Percentiles rank a stretch among this genome's conserved stretches.
Conservation (phyloP, 1,140 invertebrate species). For the Aphelenchoides fujianensis region DNA sequence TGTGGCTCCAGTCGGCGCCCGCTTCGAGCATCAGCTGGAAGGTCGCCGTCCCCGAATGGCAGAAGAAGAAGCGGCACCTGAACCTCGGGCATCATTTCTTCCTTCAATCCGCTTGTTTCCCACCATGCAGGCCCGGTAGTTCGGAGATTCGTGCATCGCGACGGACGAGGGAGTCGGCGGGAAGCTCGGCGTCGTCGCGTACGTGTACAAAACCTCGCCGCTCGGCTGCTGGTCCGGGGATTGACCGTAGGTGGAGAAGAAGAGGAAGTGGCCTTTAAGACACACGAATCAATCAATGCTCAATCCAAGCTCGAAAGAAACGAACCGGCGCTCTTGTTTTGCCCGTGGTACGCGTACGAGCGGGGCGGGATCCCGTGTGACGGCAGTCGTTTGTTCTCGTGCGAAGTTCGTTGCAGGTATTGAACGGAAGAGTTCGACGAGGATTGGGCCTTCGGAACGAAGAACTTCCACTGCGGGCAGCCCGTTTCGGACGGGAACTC, state of each 20-base stretch:
- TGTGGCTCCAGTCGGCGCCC: slow-evolving; percentile 22
- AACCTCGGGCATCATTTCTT: too few species aligned
- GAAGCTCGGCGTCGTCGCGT: slow-evolving; percentile 40
- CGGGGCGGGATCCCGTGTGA: slow-evolving; percentile 39
- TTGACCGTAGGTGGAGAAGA: slow-evolving; percentile 47
- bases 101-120: too few species aligned
- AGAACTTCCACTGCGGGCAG: slow-evolving; percentile 43
- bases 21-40: slow-evolving; percentile 43
- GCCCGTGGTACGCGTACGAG: slow-evolving; percentile 36
- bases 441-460: slow-evolving; percentile 29
- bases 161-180: slow-evolving; percentile 22
- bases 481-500: slow-evolving; percentile 34
- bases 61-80: slow-evolving; percentile 50
- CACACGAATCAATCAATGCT: neutral
- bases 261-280: slow-evolving; percentile 52
- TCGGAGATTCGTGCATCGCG: neutral
- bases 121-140: slow-evolving; percentile 35
- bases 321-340: slow-evolving; percentile 15
- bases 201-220: slow-evolving; percentile 42
- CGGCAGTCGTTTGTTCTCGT: slow-evolving; percentile 10
- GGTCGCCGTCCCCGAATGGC: slow-evolving; percentile 42
- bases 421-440: slow-evolving; percentile 19
- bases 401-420: slow-evolving; percentile 13
- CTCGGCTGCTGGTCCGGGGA: slow-evolving; percentile 20
- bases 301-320: neutral